phyloP scores from a whole-genome alignment of 1,140 invertebrate species.

The Elymnias hypermnestra region DNA sequence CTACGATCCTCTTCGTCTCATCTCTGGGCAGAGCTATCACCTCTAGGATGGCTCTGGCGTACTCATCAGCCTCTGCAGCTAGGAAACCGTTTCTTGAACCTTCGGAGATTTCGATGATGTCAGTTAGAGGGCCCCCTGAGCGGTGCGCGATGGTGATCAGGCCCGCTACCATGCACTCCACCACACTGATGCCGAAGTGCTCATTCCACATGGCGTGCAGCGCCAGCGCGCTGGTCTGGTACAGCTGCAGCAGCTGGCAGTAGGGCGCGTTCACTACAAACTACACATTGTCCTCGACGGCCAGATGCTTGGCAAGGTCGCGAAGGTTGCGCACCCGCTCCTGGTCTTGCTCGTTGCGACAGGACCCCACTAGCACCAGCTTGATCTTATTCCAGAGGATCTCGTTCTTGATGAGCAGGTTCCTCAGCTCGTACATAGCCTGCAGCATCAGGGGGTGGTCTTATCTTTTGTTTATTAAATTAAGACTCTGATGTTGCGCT shows the following conservation, averaged over 20 bases:
- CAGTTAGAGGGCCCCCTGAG: constrained; percentile 95
- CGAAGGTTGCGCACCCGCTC: constrained; percentile 89
- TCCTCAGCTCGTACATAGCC: constrained; percentile 87
- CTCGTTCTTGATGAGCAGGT: constrained; percentile 80
- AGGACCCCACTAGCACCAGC: constrained; percentile 93
- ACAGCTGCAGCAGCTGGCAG: constrained; percentile 85
- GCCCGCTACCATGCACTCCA: constrained; percentile 98
- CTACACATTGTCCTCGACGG: constrained; percentile 89
- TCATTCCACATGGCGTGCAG: constrained; percentile 99
- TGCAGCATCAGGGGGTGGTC: constrained; percentile 95
- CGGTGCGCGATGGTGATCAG: constrained; percentile 95
- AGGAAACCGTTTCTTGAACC: constrained; percentile 88
- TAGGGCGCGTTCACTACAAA: constrained; percentile 94
- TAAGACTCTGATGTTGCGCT: too few relatives aligned
- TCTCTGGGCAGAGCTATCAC: constrained; percentile 83
- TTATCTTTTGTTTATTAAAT: too few relatives aligned
- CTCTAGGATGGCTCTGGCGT: constrained; percentile 85
- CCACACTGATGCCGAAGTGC: constrained; percentile 98
- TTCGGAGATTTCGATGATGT: constrained; percentile 90
- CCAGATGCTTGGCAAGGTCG: constrained; percentile 87
- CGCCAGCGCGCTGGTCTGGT: constrained; percentile 86
- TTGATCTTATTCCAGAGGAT: constrained; percentile 83
- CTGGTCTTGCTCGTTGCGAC: constrained; percentile 90
- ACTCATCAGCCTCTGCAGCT: constrained; percentile 87
- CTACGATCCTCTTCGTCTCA: constrained; percentile 80